Conservation (phyloP, 2,797 vertebrate genomes). For the Philypnodon macrostomus region DNA sequence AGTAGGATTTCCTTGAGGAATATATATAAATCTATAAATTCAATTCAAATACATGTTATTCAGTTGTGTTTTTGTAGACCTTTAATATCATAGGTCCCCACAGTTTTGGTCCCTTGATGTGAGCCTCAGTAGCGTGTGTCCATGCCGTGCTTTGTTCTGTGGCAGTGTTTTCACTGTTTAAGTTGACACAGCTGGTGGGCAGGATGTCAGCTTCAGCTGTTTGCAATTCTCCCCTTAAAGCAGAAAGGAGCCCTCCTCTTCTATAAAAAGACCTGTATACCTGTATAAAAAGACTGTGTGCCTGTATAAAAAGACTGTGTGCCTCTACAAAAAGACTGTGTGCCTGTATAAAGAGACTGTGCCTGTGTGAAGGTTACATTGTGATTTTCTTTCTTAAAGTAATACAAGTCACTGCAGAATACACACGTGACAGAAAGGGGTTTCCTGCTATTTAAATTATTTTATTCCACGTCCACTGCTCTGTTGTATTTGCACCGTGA, state of each 20-base stretch:
- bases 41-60: too few species aligned
- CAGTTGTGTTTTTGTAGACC: too few species aligned
- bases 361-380: constrained; percentile 6
- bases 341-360: constrained; percentile 17
- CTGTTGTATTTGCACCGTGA: constrained; percentile 38
- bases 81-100: not conserved
- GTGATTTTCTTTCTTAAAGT: not conserved
- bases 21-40: too few species aligned
- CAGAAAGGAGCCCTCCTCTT: too few species aligned
- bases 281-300: constrained; percentile 73
- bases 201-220: constrained; percentile 80
- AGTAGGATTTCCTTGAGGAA: too few species aligned
- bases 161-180: constrained; percentile 65
- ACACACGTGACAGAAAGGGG: not conserved
- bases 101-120: not conserved
- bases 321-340: constrained; percentile 74
- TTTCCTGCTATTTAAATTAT: constrained; percentile 29
- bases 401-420: not conserved
- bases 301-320: too few species aligned
- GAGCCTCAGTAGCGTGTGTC: not conserved
- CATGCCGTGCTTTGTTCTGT: constrained; percentile 32
- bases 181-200: constrained; percentile 84
- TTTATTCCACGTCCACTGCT: constrained; percentile 19
- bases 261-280: too few species aligned
- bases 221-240: constrained; percentile 77